Conservation (phyloP, 2,888 invertebrate genomes). For the Timema cristinae region DNA sequence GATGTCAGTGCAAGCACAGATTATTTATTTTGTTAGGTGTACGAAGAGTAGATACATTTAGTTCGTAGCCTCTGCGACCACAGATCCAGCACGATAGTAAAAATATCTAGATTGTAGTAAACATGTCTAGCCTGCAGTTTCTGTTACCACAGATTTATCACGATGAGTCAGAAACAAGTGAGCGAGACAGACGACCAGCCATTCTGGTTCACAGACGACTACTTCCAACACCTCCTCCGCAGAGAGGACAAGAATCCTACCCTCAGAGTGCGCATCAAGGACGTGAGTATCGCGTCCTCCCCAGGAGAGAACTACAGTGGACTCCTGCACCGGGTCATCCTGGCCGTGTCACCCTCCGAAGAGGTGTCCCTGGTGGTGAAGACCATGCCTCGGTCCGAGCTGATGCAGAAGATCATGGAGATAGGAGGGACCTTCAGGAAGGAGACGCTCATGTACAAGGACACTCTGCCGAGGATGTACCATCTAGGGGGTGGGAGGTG, state of each 20-base stretch:
- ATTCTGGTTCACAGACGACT: constrained; percentile 19
- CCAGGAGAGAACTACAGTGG: constrained; percentile 26
- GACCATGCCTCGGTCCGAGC: constrained; percentile 21
- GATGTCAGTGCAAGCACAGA: too few relatives aligned
- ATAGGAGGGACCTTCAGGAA: constrained; percentile 20
- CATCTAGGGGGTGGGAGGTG: constrained; percentile 5
- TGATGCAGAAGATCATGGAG: constrained; percentile 20
- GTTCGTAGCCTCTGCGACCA: too few relatives aligned
- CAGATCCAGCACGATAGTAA: too few relatives aligned
- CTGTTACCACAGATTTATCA: background rate
- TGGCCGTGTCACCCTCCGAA: background rate
- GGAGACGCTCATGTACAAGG: constrained; percentile 22
- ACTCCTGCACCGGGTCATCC: constrained; percentile 20
- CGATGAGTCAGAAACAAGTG: background rate
- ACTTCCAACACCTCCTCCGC: constrained; percentile 20
- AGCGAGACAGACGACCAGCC: background rate
- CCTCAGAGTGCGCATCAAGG: constrained; percentile 4
- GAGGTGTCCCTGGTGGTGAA: constrained; percentile 26
- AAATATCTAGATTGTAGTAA: background rate
- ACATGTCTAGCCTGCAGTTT: background rate
- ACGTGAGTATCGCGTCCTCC: constrained; percentile 16
- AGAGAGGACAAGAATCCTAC: constrained; percentile 18
- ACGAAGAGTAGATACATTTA: too few relatives aligned
- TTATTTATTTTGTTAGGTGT: too few relatives aligned
- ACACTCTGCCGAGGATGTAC: constrained; percentile 21